These are phyloP conservation scores for Willisornis vidua DNA, from an alignment of 2,113 vertebrate genomes.

Conservation along the genomic window DNA sequence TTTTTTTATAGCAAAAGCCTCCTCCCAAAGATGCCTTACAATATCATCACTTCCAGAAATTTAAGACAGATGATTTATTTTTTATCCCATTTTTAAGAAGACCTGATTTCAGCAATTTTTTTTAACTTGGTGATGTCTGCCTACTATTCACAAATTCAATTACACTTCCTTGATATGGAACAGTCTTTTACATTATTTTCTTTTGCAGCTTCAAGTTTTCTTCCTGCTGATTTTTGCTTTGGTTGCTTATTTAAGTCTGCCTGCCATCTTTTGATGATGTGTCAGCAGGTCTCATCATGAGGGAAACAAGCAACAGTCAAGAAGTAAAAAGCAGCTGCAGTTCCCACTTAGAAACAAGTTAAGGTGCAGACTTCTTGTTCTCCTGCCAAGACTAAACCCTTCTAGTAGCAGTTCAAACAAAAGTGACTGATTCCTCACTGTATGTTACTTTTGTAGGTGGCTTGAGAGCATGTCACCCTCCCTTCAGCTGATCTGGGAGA, in stretches of 20 bases:
- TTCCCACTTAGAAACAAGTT: conserved; percentile 15
- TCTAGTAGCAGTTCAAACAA: neutral
- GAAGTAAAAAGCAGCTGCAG: neutral
- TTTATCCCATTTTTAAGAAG: neutral
- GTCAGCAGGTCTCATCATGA: conserved; percentile 43
- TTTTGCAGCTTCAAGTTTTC: conserved; percentile 49
- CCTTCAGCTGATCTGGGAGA: neutral
- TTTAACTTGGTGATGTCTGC: conserved; percentile 1
- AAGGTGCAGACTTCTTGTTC: neutral
- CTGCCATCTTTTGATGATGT: conserved; percentile 37
- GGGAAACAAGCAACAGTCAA: neutral
- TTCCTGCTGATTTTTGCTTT: conserved; percentile 59
- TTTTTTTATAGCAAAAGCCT: neutral
- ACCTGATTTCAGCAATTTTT: neutral
- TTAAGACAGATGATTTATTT: conserved; percentile 5
- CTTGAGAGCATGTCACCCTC: neutral
- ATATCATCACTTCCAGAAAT: conserved; percentile 7
- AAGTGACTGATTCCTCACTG: neutral
- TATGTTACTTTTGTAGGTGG: neutral
- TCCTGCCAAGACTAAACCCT: neutral
- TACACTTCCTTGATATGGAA: conserved; percentile 42
- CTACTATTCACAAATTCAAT: conserved; percentile 57
- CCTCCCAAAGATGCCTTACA: neutral
- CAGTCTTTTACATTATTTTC: conserved; percentile 48
- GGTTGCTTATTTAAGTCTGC: conserved; percentile 42